Evolutionary conservation across 2,888 invertebrate species (phyloP), one percentile per base, ranked within the genome.

Genomic region (Bibio marci): DNA sequence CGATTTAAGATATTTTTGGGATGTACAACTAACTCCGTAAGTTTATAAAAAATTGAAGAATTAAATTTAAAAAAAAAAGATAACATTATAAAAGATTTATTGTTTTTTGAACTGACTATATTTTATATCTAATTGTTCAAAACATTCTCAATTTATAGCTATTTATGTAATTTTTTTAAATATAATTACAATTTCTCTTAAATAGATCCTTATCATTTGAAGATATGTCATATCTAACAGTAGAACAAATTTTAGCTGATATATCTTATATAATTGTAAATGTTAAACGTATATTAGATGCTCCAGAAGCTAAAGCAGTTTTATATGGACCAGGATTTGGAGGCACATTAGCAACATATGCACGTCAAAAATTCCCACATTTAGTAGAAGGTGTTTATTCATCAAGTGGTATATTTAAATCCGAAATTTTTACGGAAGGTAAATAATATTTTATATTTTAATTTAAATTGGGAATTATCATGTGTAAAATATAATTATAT

Each of bases 281-380:
- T 13, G 13, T 35, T 4, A n/a, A 13, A 11, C 13, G 11, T 3
- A 25, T 19, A 13, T 12, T 18, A n/a, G 10, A 25, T 7, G 22
- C 35, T 13, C n/a, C 11, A 25, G 22, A 27, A 8, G 32, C 37
- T n/a, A 15, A 35, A 19, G 39, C 39, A 2, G 35, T 42, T 33
- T 11, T 42, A 13, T 42, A 35, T 35, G 42, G 42, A 28, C 11
- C 33, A 22, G 35, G 38, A n/a, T 35, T 27, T 27, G 42, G 42
- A 11, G 42, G 39, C 6, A 25, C 36, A 14, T n/a, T 39, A 1
- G 42, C 42, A 10, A 18, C 27, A n/a, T 36, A 34, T 36, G 36
- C 42, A 10, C 10, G 42, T 11, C 32, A 39, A 28, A 42, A 42
- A 30, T 42, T 35, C 32, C 42, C 42, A 6, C 31, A 42, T 22